phyloP scores from a whole-genome alignment of 2,888 invertebrate species.

The Phorcus lineatus region DNA sequence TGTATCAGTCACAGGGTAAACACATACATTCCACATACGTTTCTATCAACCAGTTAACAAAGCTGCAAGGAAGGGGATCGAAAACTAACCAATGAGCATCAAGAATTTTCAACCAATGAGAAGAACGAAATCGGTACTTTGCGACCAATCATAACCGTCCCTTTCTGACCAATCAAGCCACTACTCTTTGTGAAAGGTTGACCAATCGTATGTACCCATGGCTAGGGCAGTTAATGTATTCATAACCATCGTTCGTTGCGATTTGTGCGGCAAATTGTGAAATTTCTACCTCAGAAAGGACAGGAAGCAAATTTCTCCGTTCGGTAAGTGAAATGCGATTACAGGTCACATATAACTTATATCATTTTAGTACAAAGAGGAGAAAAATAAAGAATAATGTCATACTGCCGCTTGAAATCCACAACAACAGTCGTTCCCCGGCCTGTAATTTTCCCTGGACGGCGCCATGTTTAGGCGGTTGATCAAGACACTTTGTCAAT shows the following conservation, averaged over 20 bases:
- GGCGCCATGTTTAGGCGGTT: conserved; percentile 1
- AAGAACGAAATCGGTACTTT: neutral
- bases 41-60: no score
- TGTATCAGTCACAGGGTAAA: no score
- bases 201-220: conserved; percentile 37
- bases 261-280: conserved; percentile 51
- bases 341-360: neutral
- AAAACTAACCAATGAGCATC: conserved; percentile 28
- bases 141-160: conserved; percentile 41
- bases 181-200: conserved; percentile 12
- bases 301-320: conserved; percentile 9
- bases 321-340: neutral
- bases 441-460: neutral
- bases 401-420: neutral
- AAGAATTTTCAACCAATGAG: conserved; percentile 23
- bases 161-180: conserved; percentile 36
- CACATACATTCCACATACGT: no score
- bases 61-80: conserved; percentile 18
- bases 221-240: conserved; percentile 38
- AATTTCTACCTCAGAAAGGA: conserved; percentile 32
- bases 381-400: neutral
- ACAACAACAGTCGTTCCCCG: neutral
- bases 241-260: conserved; percentile 50
- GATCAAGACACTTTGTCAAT: no score
- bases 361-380: neutral